phyloP scores from a whole-genome alignment of 2,797 vertebrate species.

The Rhynchonycteris naso region DNA sequence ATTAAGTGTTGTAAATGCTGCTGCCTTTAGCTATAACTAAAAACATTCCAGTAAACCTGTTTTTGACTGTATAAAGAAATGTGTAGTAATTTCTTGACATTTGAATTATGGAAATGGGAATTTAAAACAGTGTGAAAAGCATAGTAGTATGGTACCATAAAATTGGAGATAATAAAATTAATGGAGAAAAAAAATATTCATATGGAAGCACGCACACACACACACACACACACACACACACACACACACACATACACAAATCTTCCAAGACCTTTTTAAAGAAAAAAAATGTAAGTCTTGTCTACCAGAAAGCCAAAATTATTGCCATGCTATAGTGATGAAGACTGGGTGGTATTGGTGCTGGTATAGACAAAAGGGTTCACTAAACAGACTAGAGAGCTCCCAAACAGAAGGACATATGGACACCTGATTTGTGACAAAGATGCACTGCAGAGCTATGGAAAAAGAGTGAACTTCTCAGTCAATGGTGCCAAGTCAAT shows the following conservation, averaged over 20 bases:
- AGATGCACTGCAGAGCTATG: background rate
- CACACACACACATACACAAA: too few relatives aligned
- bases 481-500: background rate
- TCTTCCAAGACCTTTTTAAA: background rate
- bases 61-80: constrained; percentile 82
- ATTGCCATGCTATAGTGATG: background rate
- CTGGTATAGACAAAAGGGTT: background rate
- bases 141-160: background rate
- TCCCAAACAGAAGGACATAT: background rate
- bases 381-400: background rate
- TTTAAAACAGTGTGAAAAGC: constrained; percentile 46
- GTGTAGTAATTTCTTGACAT: constrained; percentile 53
- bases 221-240: too few relatives aligned
- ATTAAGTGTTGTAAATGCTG: constrained; percentile 79
- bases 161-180: constrained; percentile 50
- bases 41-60: constrained; percentile 87
- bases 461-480: background rate
- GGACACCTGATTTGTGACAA: background rate
- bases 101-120: constrained; percentile 53
- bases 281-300: background rate
- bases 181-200: background rate
- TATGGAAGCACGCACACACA: too few relatives aligned
- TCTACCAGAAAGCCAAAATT: background rate
- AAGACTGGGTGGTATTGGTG: background rate
- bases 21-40: constrained; percentile 83